Conservation (phyloP, 2,113 vertebrate genomes). For the Sebastes fasciatus region DNA sequence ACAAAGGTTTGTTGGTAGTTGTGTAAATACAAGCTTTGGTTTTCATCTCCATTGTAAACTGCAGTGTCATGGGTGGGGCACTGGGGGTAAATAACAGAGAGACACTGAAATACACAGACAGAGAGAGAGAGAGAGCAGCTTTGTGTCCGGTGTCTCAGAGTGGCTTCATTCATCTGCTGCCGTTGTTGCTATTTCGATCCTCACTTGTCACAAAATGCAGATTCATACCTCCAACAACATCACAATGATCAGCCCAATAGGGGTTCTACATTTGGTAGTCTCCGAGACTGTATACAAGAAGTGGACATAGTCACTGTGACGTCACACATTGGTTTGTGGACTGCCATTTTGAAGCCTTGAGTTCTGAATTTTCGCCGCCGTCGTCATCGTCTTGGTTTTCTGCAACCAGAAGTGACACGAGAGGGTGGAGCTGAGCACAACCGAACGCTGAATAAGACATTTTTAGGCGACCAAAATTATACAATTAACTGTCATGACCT, state of each 20-base stretch:
- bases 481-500: background rate
- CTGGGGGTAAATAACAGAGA: constrained; percentile 22
- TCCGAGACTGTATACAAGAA: background rate
- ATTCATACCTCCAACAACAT: background rate
- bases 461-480: background rate
- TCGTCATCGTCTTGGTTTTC: background rate
- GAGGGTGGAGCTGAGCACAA: background rate
- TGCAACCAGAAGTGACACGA: background rate
- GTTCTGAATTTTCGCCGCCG: background rate
- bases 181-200: constrained; percentile 13
- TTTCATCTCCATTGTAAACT: constrained; percentile 44
- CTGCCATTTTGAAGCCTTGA: background rate
- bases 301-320: background rate
- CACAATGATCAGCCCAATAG: too few relatives aligned
- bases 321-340: background rate
- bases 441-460: background rate
- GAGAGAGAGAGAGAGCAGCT: constrained; percentile 34
- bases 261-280: too few relatives aligned
- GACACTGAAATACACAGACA: background rate
- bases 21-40: constrained; percentile 56
- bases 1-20: constrained; percentile 53
- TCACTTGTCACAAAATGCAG: constrained; percentile 13
- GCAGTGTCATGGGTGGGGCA: constrained; percentile 15
- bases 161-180: constrained; percentile 30
- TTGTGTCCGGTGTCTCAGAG: constrained; percentile 10